Percentiles rank a stretch among this genome's conserved stretches.
These are phyloP conservation scores for Drosophila burlai DNA, from an alignment of 1,140 invertebrate species.

Conservation along the genomic window DNA sequence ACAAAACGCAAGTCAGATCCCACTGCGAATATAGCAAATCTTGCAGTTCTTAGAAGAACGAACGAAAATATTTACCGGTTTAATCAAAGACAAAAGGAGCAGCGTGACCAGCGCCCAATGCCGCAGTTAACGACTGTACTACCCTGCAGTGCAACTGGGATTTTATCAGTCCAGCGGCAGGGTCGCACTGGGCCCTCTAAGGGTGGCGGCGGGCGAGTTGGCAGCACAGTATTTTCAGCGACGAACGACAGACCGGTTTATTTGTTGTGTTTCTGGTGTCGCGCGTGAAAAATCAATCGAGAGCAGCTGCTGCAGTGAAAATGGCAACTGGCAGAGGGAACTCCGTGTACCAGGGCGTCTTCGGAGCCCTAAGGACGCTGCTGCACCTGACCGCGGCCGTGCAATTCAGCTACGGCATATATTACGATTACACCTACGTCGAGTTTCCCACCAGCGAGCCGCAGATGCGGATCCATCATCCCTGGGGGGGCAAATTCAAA, in stretches of 20 bases:
- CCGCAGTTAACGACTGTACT: neutral
- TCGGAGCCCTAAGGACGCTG: conserved; percentile 85
- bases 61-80: neutral
- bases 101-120: neutral
- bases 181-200: conserved; percentile 12
- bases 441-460: conserved; percentile 86
- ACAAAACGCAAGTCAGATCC: neutral
- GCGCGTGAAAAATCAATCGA: conserved; percentile 74
- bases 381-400: conserved; percentile 89
- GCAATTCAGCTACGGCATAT: conserved; percentile 90
- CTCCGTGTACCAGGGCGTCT: conserved; percentile 80
- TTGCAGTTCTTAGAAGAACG: neutral
- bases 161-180: neutral
- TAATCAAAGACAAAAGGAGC: too few relatives aligned
- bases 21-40: neutral
- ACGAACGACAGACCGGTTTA: conserved; percentile 37
- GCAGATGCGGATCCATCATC: conserved; percentile 82
- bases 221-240: conserved; percentile 13
- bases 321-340: conserved; percentile 37
- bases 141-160: neutral
- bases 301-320: conserved; percentile 35
- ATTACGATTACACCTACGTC: conserved; percentile 90
- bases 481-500: conserved; percentile 92
- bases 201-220: conserved; percentile 7
- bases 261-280: conserved; percentile 35